Conservation (phyloP, 2,888 invertebrate genomes). For the Allophyes oxyacanthae region DNA sequence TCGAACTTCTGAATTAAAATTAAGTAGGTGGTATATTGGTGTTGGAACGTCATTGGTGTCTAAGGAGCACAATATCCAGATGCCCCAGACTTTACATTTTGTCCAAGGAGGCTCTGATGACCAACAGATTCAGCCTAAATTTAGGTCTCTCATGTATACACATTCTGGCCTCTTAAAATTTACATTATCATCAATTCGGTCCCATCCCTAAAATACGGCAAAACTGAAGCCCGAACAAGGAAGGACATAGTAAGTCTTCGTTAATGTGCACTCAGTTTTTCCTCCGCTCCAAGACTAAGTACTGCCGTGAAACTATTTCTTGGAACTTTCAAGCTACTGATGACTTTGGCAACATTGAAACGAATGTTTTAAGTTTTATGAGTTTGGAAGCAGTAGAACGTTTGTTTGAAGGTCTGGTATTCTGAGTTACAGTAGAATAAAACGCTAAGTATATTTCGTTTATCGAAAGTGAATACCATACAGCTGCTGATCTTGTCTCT, state of each 20-base stretch:
- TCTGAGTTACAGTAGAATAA: conserved; percentile 4
- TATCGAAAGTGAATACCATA: too few species aligned
- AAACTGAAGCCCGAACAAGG: conserved; percentile 18
- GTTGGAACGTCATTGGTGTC: neutral
- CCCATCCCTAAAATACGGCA: conserved; percentile 6
- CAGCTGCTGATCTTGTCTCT: too few species aligned
- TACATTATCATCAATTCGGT: too few species aligned
- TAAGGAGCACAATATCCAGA: neutral
- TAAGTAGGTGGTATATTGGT: too few species aligned
- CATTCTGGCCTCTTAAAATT: too few species aligned
- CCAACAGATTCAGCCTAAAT: too few species aligned
- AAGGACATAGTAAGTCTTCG: conserved; percentile 32
- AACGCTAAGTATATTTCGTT: conserved; percentile 4
- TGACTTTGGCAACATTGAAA: conserved; percentile 39
- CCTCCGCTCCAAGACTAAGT: conserved; percentile 16
- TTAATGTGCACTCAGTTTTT: conserved; percentile 46
- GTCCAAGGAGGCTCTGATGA: too few species aligned
- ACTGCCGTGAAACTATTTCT: conserved; percentile 36
- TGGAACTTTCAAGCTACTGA: conserved; percentile 23
- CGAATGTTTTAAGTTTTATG: conserved; percentile 24
- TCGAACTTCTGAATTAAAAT: neutral
- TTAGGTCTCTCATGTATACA: too few species aligned
- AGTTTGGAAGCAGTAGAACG: conserved; percentile 5
- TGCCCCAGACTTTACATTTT: too few species aligned
- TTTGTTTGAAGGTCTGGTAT: conserved; percentile 32